Percentiles rank a stretch among this genome's conserved stretches.
Evolutionary conservation across 2,888 invertebrate genomes (phyloP).

Genomic region (Tupiocoris notatus): DNA sequence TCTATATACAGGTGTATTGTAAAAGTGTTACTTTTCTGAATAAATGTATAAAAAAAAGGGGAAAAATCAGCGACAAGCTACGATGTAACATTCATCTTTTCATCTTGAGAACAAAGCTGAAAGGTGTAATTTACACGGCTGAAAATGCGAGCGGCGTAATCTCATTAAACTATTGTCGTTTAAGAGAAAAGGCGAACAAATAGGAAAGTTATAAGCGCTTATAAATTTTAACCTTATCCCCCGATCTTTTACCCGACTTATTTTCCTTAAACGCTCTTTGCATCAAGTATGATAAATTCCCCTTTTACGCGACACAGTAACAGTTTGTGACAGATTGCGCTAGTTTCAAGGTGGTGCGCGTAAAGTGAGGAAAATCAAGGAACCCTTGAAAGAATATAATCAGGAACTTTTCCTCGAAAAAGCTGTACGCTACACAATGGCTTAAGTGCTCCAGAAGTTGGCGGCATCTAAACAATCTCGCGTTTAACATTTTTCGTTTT

Average conservation of each 20-base stretch:
- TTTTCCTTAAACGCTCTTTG: neutral
- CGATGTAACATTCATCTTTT: too few relatives aligned
- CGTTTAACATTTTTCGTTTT: neutral
- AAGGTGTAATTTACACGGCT: too few relatives aligned
- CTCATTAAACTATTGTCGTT: neutral
- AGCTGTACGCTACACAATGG: neutral
- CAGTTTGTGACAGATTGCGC: conserved; percentile 35
- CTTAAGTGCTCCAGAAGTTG: neutral
- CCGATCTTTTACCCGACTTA: neutral
- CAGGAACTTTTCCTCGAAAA: neutral
- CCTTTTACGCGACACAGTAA: conserved; percentile 13
- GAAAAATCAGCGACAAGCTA: too few relatives aligned
- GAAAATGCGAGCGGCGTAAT: too few relatives aligned
- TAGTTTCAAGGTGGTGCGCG: conserved; percentile 18
- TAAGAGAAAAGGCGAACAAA: neutral
- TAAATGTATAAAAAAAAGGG: too few relatives aligned
- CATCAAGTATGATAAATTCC: conserved; percentile 22
- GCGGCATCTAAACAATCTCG: neutral
- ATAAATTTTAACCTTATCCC: neutral
- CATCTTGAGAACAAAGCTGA: too few relatives aligned
- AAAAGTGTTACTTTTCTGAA: too few relatives aligned
- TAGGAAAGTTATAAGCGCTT: neutral
- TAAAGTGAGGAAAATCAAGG: neutral
- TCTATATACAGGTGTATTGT: too few relatives aligned
- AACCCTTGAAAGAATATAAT: neutral